Conservation (phyloP, 2,888 invertebrate species). For the Tromatobia lineatoria region DNA sequence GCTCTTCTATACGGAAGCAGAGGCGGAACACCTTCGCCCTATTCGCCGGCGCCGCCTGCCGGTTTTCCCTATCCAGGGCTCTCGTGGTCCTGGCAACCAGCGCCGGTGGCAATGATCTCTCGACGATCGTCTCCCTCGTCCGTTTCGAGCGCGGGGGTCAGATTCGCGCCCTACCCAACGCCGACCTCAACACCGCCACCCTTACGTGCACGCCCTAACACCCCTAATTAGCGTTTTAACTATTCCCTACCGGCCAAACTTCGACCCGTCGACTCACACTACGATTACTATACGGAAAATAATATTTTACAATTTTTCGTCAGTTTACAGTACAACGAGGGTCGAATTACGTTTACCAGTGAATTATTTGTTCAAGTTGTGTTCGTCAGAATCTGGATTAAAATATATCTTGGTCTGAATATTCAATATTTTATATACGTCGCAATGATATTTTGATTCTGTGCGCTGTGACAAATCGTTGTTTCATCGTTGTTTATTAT, state of each 20-base stretch:
- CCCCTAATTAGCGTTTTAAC: constrained; percentile 78
- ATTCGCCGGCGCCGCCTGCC: constrained; percentile 74
- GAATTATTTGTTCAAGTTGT: constrained; percentile 27
- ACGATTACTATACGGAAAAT: neutral
- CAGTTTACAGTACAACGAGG: neutral
- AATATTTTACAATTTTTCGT: neutral
- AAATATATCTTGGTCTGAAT: neutral
- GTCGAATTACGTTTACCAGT: constrained; percentile 16
- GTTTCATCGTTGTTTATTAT: constrained; percentile 54
- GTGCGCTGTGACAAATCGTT: constrained; percentile 51
- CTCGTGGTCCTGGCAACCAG: constrained; percentile 83
- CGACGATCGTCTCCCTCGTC: constrained; percentile 81
- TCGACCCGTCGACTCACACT: neutral
- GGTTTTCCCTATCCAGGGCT: constrained; percentile 78
- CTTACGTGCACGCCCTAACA: constrained; percentile 77
- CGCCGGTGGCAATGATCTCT: constrained; percentile 79
- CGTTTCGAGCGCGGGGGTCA: constrained; percentile 85
- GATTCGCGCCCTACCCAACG: constrained; percentile 78
- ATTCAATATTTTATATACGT: constrained; percentile 24
- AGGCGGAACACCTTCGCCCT: constrained; percentile 79
- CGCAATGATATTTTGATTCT: constrained; percentile 32
- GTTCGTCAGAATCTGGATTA: constrained; percentile 7
- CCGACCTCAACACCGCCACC: constrained; percentile 82
- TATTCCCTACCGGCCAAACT: constrained; percentile 57
- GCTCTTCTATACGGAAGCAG: constrained; percentile 81